These are phyloP conservation scores for Neostethus bicornis DNA, from an alignment of 2,797 vertebrate genomes.

Conservation along the genomic window DNA sequence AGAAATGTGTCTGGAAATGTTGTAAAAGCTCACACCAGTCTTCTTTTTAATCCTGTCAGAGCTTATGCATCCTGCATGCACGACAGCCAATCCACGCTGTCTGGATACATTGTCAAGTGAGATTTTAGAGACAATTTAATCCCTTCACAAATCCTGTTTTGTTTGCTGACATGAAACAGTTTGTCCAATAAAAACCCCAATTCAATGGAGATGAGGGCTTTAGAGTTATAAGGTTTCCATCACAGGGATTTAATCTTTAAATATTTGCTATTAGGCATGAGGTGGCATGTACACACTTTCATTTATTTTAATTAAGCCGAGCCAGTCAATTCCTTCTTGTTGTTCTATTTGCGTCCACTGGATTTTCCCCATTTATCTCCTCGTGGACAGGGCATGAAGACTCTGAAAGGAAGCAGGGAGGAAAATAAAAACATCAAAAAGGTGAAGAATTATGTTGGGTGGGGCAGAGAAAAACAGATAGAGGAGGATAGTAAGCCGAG, in stretches of 20 bases:
- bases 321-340: conserved; percentile 27
- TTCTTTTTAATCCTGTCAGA: conserved; percentile 66
- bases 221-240: conserved; percentile 67
- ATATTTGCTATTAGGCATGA: conserved; percentile 64
- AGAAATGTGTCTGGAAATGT: conserved; percentile 39
- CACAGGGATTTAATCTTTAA: conserved; percentile 61
- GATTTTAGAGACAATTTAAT: conserved; percentile 73
- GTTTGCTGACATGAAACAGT: conserved; percentile 73
- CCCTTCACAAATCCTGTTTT: conserved; percentile 67
- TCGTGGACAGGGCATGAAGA: conserved; percentile 19
- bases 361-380: conserved; percentile 25
- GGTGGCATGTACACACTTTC: conserved; percentile 32
- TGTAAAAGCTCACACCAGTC: conserved; percentile 55
- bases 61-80: conserved; percentile 59
- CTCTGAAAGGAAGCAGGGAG: not conserved
- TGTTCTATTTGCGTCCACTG: conserved; percentile 17
- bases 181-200: conserved; percentile 63
- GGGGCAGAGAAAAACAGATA: conserved; percentile 4
- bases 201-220: conserved; percentile 48
- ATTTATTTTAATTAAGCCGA: conserved; percentile 59
- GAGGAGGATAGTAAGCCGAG: not conserved
- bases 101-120: conserved; percentile 67
- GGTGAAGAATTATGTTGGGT: conserved; percentile 15
- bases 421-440: conserved; percentile 20
- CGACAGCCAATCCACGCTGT: conserved; percentile 56